Evolutionary conservation across 2,113 vertebrate species (phyloP).

Genomic region (Mustela lutreola): DNA sequence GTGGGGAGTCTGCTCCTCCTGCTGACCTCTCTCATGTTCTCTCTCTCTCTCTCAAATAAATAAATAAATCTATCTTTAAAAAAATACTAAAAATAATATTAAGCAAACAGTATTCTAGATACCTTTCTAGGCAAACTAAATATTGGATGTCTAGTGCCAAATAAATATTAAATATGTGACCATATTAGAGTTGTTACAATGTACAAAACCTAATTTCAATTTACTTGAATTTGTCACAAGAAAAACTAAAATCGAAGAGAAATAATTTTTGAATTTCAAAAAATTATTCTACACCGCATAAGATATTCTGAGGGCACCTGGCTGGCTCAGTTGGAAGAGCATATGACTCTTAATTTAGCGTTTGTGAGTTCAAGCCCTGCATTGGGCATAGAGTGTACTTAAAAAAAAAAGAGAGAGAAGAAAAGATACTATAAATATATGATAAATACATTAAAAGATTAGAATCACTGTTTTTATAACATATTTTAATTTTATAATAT

Average conservation of each 20-base stretch:
- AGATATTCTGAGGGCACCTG: neutral
- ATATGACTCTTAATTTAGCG: neutral
- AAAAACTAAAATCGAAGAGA: neutral
- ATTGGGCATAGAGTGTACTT: neutral
- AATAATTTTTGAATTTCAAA: neutral
- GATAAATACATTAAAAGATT: neutral
- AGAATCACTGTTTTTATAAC: neutral
- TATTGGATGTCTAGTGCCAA: neutral
- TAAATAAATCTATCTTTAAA: no score
- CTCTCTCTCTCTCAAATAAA: no score
- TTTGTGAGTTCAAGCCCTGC: neutral
- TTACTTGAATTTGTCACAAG: neutral
- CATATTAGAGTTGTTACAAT: neutral
- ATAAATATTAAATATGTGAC: neutral
- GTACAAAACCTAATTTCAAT: neutral
- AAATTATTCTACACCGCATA: neutral
- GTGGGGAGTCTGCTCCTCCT: no score
- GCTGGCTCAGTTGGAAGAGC: neutral
- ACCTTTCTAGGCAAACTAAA: slow-evolving; percentile 20
- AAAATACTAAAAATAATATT: no score
- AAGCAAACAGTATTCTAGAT: neutral
- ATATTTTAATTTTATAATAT: neutral
- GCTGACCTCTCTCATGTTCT: no score
- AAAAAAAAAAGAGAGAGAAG: neutral
- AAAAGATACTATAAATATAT: neutral